Conservation (phyloP, 2,113 vertebrate species). For the Ameiurus melas region DNA sequence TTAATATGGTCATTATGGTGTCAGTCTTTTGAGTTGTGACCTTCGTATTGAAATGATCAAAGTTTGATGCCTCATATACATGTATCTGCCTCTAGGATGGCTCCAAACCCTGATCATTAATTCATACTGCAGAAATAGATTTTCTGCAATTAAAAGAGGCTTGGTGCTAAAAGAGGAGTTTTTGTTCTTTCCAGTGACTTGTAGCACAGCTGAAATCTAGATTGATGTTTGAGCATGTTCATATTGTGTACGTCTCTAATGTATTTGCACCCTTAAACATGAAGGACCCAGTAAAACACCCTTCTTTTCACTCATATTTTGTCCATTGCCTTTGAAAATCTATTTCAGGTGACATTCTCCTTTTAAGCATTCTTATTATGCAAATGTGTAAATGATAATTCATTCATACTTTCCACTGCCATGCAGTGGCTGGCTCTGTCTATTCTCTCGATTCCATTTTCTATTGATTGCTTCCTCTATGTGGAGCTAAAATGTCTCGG, state of each 20-base stretch:
- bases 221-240: background rate
- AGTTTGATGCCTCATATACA: conserved; percentile 25
- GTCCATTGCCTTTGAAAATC: conserved; percentile 18
- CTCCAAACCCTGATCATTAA: conserved; percentile 35
- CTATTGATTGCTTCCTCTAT: conserved; percentile 35
- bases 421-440: conserved; percentile 11
- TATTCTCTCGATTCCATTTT: conserved; percentile 39
- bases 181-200: conserved; percentile 7
- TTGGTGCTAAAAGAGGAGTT: conserved; percentile 14
- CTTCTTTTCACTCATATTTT: conserved; percentile 15
- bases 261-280: conserved; percentile 22
- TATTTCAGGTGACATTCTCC: conserved; percentile 31
- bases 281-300: background rate
- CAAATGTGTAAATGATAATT: conserved; percentile 40
- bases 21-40: conserved; percentile 26
- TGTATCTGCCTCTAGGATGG: conserved; percentile 2
- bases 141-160: conserved; percentile 40
- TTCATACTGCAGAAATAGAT: conserved; percentile 36
- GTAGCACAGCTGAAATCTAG: conserved; percentile 25
- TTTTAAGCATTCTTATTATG: conserved; percentile 41
- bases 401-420: conserved; percentile 28
- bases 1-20: conserved; percentile 9
- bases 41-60: conserved; percentile 28
- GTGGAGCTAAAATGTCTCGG: background rate
- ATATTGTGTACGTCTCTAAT: conserved; percentile 11